These are phyloP conservation scores for Planococcus citri DNA, from an alignment of 1,140 invertebrate species.

Conservation along the genomic window DNA sequence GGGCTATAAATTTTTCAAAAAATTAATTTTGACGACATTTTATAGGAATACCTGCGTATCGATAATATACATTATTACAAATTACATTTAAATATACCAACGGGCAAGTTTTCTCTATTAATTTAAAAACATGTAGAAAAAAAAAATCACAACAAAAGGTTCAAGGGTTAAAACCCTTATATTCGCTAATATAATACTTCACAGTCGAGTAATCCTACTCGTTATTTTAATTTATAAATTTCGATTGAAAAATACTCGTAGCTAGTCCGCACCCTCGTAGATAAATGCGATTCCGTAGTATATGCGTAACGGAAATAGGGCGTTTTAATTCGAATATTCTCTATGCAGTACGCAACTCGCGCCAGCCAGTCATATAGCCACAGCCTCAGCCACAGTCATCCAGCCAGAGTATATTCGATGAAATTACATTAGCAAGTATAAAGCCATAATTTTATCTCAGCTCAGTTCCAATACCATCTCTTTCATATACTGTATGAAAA, in stretches of 20 bases:
- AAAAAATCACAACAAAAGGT: neutral
- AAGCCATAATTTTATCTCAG: neutral
- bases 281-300: neutral
- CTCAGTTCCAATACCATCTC: neutral
- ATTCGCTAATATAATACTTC: too few relatives aligned
- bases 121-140: too few relatives aligned
- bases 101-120: too few relatives aligned
- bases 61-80: too few relatives aligned
- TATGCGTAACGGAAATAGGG: neutral
- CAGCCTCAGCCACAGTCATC: too few relatives aligned
- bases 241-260: neutral
- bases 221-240: constrained; percentile 8
- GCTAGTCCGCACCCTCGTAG: too few relatives aligned
- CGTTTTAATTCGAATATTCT: neutral
- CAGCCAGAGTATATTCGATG: neutral
- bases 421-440: constrained; percentile 8
- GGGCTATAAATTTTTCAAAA: too few relatives aligned
- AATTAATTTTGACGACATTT: too few relatives aligned
- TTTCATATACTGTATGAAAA: neutral
- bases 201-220: neutral
- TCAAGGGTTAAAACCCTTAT: neutral
- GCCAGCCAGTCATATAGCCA: too few relatives aligned
- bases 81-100: too few relatives aligned
- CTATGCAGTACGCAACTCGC: neutral
- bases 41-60: too few relatives aligned